Evolutionary conservation across 2,888 invertebrate species (phyloP), one percentile per base, ranked within the genome.

Genomic region (Diarsia mendica): DNA sequence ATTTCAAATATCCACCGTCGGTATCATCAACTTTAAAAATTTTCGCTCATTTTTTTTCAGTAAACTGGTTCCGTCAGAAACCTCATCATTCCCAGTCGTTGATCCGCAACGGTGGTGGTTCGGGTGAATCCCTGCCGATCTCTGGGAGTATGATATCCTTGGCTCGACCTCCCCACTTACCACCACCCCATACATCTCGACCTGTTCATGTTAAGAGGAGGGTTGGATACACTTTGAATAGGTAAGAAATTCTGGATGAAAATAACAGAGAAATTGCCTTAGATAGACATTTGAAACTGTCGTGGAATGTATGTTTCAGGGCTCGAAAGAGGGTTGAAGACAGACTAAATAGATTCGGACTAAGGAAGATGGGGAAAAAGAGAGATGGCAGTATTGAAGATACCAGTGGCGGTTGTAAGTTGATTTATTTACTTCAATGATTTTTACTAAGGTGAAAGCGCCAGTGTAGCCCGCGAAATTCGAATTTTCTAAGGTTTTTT

Each of bases 241-340:
- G 95, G 96, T 95, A 83, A 70, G 49, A 48, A 33, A 60, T 60
- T 18, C 4, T 33, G 18, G 33, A 33, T 60, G 4, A 33, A 33
- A 60, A 18, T 18, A 33, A 9, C 9, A 33, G 3, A 60, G 18
- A 60, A 18, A 0, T 33, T 4, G 1, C 18, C 28, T 33, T 18
- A 18, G 33, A 18, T 1, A 60, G 10, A 18, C 18, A 18, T 18
- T 28, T 9, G 3, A 0, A 60, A 33, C 4, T 60, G 4, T 60
- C 60, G 3, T 48, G n/a, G 11, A 2, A 58, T 46, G 11, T 91
- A 58, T 46, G 11, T 91, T 91, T 33, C 92, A 98, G 98, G 90
- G 99, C 99, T 2, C 97, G 98, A 90, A 97, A 98, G 86, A 97
- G 99, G 88, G 98, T 99, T 89, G 99, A 99, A 95, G 98, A 99